phyloP scores from a whole-genome alignment of 2,113 vertebrate genomes.

The Dinomys branickii region DNA sequence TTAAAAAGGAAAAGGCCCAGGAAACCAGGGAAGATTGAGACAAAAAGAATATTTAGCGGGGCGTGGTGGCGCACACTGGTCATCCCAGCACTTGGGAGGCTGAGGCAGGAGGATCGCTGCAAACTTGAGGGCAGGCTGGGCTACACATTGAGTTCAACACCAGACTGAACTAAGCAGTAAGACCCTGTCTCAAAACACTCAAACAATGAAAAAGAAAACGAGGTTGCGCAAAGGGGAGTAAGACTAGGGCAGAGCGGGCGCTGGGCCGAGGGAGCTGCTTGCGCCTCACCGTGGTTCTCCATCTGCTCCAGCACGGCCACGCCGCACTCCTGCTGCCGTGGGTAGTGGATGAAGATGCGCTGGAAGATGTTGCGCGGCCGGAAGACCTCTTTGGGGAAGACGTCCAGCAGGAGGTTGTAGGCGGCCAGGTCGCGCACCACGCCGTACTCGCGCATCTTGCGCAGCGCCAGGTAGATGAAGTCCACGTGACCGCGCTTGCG shows the following conservation, averaged over 20 bases:
- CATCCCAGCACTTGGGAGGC: background rate
- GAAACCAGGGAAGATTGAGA: background rate
- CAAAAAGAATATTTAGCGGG: background rate
- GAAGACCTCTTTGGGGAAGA: constrained; percentile 95
- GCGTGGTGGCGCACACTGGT: background rate
- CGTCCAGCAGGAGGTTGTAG: constrained; percentile 92
- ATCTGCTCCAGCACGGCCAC: constrained; percentile 92
- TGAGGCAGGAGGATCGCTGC: background rate
- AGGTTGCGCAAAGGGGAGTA: too few relatives aligned
- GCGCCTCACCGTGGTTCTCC: constrained; percentile 89
- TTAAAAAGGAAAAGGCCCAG: background rate
- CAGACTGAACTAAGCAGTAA: background rate
- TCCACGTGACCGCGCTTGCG: constrained; percentile 92
- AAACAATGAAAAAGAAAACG: background rate
- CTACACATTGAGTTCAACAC: background rate
- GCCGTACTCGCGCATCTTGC: constrained; percentile 91
- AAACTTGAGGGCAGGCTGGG: background rate
- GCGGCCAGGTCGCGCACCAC: constrained; percentile 89
- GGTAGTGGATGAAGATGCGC: constrained; percentile 92
- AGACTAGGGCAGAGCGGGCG: background rate
- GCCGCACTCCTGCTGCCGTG: constrained; percentile 93
- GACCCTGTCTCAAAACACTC: background rate
- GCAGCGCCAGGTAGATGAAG: constrained; percentile 93
- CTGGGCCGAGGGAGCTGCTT: too few relatives aligned
- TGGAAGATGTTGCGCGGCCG: constrained; percentile 90